These are phyloP conservation scores for Choloepus hoffmanni DNA, from an alignment of 2,113 vertebrate genomes.

Conservation along the genomic window DNA sequence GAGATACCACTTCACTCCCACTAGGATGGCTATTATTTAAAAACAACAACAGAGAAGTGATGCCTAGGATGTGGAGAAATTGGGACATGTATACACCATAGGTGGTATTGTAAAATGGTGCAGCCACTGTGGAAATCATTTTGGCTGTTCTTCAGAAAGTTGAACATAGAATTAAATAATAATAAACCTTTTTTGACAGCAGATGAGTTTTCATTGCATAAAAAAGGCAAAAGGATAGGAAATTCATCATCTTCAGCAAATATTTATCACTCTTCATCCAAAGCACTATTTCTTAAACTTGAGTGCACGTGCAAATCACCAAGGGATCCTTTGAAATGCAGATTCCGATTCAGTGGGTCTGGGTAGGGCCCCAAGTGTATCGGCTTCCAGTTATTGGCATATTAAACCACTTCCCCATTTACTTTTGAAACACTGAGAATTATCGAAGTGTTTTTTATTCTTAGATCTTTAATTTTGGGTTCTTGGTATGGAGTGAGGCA, in stretches of 20 bases:
- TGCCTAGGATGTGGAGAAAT: no score
- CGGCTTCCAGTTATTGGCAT: no score
- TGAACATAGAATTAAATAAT: no score
- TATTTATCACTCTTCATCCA: not conserved
- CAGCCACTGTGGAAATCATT: no score
- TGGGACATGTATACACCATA: no score
- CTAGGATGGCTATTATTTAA: no score
- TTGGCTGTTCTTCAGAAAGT: no score
- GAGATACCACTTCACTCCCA: no score
- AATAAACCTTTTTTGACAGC: not conserved
- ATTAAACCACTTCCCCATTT: not conserved
- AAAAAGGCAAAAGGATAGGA: not conserved
- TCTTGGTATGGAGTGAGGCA: not conserved
- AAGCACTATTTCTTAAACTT: not conserved
- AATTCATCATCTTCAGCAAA: not conserved
- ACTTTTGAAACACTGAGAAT: not conserved
- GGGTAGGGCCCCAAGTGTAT: no score
- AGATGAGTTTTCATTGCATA: not conserved
- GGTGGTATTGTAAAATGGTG: no score
- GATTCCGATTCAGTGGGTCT: not conserved
- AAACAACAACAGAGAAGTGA: no score
- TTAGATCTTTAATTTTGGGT: no score
- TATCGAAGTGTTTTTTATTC: not conserved
- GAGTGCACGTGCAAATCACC: fast-evolving
- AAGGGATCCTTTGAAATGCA: not conserved